phyloP scores from a whole-genome alignment of 2,113 vertebrate species.

The Noctilio leporinus region DNA sequence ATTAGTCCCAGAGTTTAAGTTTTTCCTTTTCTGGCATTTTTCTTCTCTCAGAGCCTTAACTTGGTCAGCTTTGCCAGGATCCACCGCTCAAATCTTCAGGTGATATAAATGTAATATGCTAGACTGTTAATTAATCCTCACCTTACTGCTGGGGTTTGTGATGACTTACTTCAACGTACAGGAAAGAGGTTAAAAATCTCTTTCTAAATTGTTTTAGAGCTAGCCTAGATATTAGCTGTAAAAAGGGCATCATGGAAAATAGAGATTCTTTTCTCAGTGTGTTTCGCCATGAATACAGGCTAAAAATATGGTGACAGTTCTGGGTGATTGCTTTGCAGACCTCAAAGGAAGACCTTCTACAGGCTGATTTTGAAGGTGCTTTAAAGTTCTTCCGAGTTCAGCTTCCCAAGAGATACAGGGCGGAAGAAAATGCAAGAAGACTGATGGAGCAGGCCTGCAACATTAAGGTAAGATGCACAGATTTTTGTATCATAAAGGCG shows the following conservation, averaged over 20 bases:
- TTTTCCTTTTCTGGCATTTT: background rate
- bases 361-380: slow-evolving; percentile 98
- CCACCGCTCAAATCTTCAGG: background rate
- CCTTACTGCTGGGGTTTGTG: background rate
- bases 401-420: slow-evolving; percentile 96
- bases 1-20: background rate
- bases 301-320: slow-evolving; percentile 2
- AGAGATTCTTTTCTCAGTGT: slow-evolving; percentile 14
- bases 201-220: slow-evolving; percentile 24
- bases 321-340: slow-evolving; percentile 83
- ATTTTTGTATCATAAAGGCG: background rate
- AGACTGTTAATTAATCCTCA: slow-evolving; percentile 24
- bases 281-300: background rate
- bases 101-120: slow-evolving; percentile 8
- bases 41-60: background rate
- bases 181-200: slow-evolving; percentile 3
- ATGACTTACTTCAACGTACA: background rate
- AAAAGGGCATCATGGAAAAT: slow-evolving; percentile 40
- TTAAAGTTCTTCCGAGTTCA: slow-evolving; percentile 99
- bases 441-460: slow-evolving; percentile 99
- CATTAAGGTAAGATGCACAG: slow-evolving; percentile 88
- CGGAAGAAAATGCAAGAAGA: slow-evolving; percentile 95
- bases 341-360: slow-evolving; percentile 97
- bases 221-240: slow-evolving; percentile 11
- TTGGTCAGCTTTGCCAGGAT: slow-evolving; percentile 43